These are phyloP conservation scores for Monochamus alternatus DNA, from an alignment of 2,888 invertebrate species.

Conservation along the genomic window DNA sequence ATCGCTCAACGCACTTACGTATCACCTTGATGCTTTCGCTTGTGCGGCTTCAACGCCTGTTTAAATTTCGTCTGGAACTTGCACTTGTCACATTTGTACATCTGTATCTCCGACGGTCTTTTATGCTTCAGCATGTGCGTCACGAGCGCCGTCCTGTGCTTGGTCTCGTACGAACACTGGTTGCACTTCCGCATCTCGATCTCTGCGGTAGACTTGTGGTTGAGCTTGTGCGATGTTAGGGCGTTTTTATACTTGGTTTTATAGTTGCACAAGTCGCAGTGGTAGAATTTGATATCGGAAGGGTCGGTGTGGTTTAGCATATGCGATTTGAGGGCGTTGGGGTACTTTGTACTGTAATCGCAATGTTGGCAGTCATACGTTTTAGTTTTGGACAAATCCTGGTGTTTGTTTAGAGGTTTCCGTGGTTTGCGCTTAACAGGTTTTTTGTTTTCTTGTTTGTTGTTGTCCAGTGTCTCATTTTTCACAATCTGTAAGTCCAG, in stretches of 20 bases:
- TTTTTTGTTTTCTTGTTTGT: not conserved
- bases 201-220: not conserved
- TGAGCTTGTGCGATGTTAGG: not conserved
- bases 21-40: not conserved
- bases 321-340: not conserved
- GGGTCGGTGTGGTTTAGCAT: not conserved
- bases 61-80: constrained; percentile 11
- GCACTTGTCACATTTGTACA: constrained; percentile 7
- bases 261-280: not conserved
- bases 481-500: not conserved
- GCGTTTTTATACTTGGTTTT: not conserved
- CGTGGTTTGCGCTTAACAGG: not conserved
- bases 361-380: not conserved
- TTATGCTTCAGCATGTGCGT: constrained; percentile 19
- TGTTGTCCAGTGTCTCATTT: not conserved
- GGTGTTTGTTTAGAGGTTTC: too few species aligned
- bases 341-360: not conserved
- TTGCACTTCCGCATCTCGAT: constrained; percentile 2
- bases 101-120: not conserved
- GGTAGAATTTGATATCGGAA: not conserved
- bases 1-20: too few species aligned
- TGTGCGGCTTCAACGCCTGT: not conserved
- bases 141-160: not conserved
- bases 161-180: constrained; percentile 6
- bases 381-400: too few species aligned